Evolutionary conservation across 2,113 vertebrate genomes (phyloP).

Genomic region (Tetraodon nigroviridis): DNA sequence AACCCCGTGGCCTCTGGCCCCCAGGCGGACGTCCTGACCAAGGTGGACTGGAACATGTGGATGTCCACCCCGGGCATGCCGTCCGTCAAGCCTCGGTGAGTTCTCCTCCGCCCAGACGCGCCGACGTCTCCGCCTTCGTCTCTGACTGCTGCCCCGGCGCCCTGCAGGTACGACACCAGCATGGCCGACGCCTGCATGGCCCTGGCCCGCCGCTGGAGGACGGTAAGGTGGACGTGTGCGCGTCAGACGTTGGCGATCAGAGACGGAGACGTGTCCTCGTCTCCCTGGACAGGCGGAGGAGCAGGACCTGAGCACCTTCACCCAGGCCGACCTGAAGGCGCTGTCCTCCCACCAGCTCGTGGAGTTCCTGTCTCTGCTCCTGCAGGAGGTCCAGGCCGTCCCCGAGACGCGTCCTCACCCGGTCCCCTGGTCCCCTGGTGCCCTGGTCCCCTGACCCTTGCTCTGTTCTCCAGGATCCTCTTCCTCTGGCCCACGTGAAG

Average conservation of each 20-base stretch:
- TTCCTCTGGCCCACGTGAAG: slow-evolving; percentile 83
- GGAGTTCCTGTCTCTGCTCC: slow-evolving; percentile 86
- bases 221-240: slow-evolving; percentile 62
- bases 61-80: slow-evolving; percentile 92
- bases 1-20: neutral
- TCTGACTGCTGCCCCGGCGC: neutral
- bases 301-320: slow-evolving; percentile 79
- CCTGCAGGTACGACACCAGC: slow-evolving; percentile 86
- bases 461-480: slow-evolving; percentile 72
- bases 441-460: neutral
- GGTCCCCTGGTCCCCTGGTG: neutral
- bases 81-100: slow-evolving; percentile 85
- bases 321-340: slow-evolving; percentile 76
- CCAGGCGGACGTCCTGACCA: slow-evolving; percentile 86
- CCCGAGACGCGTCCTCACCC: too few relatives aligned
- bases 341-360: slow-evolving; percentile 89
- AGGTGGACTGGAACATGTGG: slow-evolving; percentile 93
- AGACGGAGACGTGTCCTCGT: neutral
- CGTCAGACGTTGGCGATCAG: neutral
- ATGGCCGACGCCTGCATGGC: slow-evolving; percentile 83
- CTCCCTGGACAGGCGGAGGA: slow-evolving; percentile 77
- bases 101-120: neutral
- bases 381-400: slow-evolving; percentile 78
- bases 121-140: neutral
- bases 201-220: slow-evolving; percentile 84